Base-by-base conservation (phyloP, 2,888 invertebrate genomes). In the Dilophus febrilis region DNA sequence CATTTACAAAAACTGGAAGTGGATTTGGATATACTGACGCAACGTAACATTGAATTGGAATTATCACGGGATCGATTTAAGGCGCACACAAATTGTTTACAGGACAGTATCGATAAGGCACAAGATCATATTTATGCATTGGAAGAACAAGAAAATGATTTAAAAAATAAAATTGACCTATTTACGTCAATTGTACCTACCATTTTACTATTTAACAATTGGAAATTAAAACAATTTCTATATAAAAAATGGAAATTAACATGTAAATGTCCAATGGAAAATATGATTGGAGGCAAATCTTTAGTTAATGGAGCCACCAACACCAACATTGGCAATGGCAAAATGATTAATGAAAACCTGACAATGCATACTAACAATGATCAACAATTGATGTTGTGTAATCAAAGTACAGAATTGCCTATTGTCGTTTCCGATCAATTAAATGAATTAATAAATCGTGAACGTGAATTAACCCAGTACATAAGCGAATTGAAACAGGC, bases 161-260 rank as follows among this genome's bases (percentile, higher is more conserved):
- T 75, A 35, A 56, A 64, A 38, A 61, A 65, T 36, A 66, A 73
- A 43, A 50, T 77, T 38, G 64, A 70, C 40, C 64, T 70, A 47
- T 57, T 77, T 40, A 71, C 75, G 53, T 67, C 65, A 46, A 71
- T 72, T 7, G 67, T 76, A 45, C 77, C 77, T 0, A 72, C 74
- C 1, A 57, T 77, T 40, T 66, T 75, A 50, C 65, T 71, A 18
- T 76, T 71, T 67, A 73, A 74, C 47, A 64, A 72, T 18, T 63
- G 68, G 49, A 59, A 64, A 47, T 63, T 58, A 3, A 35, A 40
- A 28, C 28, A 40, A 30, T 14, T 3, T 29, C 29, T 18, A 18
- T 10, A 11, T 10, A 26, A 22, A 8, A 14, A 12, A 35, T 19
- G 13, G 19, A 33, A 37, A 19, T 14, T 8, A 10, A 12, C 12